These are phyloP conservation scores for Oceanites oceanicus DNA, from an alignment of 2,113 vertebrate genomes.

Conservation along the genomic window DNA sequence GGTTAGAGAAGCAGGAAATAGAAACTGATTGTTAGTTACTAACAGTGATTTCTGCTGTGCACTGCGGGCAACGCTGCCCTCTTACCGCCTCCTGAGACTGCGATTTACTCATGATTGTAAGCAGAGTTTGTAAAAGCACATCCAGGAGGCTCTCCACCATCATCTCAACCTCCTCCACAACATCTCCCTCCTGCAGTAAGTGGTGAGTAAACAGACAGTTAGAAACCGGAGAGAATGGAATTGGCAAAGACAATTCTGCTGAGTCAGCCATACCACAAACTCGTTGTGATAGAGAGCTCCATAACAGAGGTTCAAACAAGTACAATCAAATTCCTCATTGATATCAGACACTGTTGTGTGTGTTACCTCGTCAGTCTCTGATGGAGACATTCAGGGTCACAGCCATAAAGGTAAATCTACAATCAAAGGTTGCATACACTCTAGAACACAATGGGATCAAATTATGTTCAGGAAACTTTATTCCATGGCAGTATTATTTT, in stretches of 20 bases:
- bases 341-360: neutral
- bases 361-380: neutral
- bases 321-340: neutral
- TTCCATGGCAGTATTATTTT: neutral
- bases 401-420: neutral
- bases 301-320: neutral
- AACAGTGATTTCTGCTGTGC: slow-evolving; percentile 99
- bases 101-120: slow-evolving; percentile 98
- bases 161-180: slow-evolving; percentile 98
- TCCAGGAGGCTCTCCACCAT: slow-evolving; percentile 98
- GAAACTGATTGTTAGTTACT: slow-evolving; percentile 98
- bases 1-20: slow-evolving; percentile 76
- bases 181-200: slow-evolving; percentile 86
- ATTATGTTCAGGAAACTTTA: neutral
- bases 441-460: slow-evolving; percentile 23
- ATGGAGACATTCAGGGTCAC: neutral
- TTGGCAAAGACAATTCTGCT: neutral
- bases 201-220: slow-evolving; percentile 58
- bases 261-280: neutral
- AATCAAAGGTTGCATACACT: neutral
- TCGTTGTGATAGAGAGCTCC: neutral
- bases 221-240: neutral
- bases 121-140: slow-evolving; percentile 95
- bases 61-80: slow-evolving; percentile 99
- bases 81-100: slow-evolving; percentile 99